Evolutionary conservation across 1,140 invertebrate genomes (phyloP), one percentile per base, ranked within the genome.

Genomic region (Nephotettix cincticeps): DNA sequence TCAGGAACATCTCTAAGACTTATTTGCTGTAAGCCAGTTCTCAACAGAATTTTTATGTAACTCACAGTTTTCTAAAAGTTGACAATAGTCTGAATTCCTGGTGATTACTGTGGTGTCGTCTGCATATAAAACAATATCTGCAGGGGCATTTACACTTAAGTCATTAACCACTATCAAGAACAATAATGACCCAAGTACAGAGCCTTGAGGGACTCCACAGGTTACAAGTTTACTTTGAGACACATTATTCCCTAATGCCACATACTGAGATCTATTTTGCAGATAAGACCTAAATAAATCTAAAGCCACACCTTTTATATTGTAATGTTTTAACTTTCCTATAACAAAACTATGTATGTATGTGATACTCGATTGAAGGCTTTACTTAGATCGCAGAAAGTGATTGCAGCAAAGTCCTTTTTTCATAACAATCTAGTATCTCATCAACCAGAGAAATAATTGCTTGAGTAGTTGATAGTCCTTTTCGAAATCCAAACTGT

Each of bases 131-230:
- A 66, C 9, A 11, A 66, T n/a, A 19, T 66, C 29, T 36, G 64
- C 21, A 43, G 64, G 64, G 13, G 40, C 64, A 66, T 69, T 69
- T 25, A 21, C 47, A 51, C 47, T 51, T 21, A 51, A 51, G 21
- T 51, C 47, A 51, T 51, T 51, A n/a, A 51, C 47, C 47, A 21
- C 47, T 21, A 51, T 21, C 21, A 51, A 51, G 14, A 51, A 51
- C 47, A 51, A 51, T 21, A 51, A 51, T 19, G 47, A n/a, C 21
- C 47, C 47, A 17, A 51, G 21, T 19, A 51, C 47, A 51, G 67
- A 69, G 19, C 67, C 67, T 56, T 69, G 47, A 23, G 43, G 67
- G 11, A 32, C 64, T 6, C 64, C 64, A 40, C 64, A 66, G 13
- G 23, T 66, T 43, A 66, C 64, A 66, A 30, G 29, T 17, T 21